phyloP scores from a whole-genome alignment of 2,113 vertebrate species.

The Caracal caracal region DNA sequence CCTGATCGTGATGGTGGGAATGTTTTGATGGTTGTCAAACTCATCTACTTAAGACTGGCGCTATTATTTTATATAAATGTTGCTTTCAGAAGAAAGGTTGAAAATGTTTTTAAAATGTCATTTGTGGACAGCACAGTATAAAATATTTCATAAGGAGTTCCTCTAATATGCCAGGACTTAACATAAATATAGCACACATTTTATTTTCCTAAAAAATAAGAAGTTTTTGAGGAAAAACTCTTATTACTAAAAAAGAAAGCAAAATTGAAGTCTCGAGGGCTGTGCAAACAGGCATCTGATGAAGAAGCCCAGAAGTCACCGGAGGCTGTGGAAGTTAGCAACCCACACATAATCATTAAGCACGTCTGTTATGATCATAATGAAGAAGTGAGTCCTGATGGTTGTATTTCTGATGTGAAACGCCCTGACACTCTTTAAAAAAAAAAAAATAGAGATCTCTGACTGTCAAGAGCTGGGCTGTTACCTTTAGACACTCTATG shows the following conservation, averaged over 20 bases:
- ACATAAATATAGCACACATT: neutral
- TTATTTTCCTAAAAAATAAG: neutral
- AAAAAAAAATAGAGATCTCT: neutral
- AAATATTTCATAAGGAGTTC: slow-evolving; percentile 29
- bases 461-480: neutral
- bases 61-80: slow-evolving; percentile 51
- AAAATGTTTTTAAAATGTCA: slow-evolving; percentile 1
- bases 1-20: neutral
- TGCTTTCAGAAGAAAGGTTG: neutral
- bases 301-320: neutral
- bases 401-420: neutral
- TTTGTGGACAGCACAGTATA: neutral
- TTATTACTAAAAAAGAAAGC: neutral
- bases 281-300: neutral
- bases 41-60: neutral
- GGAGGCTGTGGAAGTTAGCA: neutral
- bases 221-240: neutral
- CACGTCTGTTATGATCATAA: neutral
- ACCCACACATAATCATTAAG: neutral
- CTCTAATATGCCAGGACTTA: neutral
- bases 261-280: neutral
- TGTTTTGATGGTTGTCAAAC: slow-evolving; percentile 21
- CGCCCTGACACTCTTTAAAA: neutral
- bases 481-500: neutral
- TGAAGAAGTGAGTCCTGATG: neutral